Evolutionary conservation across 2,113 vertebrate genomes (phyloP).

Genomic region (Psettodes erumei): DNA sequence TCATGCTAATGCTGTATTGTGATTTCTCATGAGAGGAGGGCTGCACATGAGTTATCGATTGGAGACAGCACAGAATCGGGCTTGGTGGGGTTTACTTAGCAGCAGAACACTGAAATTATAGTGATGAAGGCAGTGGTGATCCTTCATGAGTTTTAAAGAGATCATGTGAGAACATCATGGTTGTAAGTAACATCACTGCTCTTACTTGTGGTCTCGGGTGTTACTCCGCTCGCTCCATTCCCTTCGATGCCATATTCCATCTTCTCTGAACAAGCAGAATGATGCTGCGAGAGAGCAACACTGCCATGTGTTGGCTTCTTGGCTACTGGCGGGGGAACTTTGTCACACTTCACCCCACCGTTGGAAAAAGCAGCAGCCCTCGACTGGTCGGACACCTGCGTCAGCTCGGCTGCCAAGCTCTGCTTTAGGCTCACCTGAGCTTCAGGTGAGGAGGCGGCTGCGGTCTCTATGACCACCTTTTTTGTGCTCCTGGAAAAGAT

Average conservation of each 20-base stretch:
- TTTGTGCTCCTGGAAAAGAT: conserved; percentile 93
- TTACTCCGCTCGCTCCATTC: conserved; percentile 64
- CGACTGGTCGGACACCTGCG: conserved; percentile 85
- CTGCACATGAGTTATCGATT: conserved; percentile 27
- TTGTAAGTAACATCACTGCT: background rate
- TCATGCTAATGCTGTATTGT: conserved; percentile 44
- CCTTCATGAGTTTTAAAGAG: background rate
- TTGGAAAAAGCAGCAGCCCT: conserved; percentile 58
- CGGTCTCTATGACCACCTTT: conserved; percentile 88
- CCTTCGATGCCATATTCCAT: conserved; percentile 54
- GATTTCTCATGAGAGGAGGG: conserved; percentile 31
- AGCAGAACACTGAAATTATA: background rate
- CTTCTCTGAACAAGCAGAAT: conserved; percentile 30
- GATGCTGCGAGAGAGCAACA: conserved; percentile 51
- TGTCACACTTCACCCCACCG: conserved; percentile 81
- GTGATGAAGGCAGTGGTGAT: background rate
- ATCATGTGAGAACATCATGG: background rate
- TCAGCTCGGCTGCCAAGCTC: conserved; percentile 89
- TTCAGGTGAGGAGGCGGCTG: conserved; percentile 81
- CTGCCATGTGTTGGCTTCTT: conserved; percentile 86
- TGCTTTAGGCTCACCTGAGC: conserved; percentile 86
- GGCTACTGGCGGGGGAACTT: conserved; percentile 93
- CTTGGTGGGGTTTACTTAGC: conserved; percentile 13
- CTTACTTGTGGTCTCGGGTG: conserved; percentile 73
- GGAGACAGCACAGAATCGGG: conserved; percentile 8